Percentiles rank a stretch among this genome's conserved stretches.
Evolutionary conservation across 2,113 vertebrate genomes (phyloP).

Genomic region (Psammodynastes pulverulentus): DNA sequence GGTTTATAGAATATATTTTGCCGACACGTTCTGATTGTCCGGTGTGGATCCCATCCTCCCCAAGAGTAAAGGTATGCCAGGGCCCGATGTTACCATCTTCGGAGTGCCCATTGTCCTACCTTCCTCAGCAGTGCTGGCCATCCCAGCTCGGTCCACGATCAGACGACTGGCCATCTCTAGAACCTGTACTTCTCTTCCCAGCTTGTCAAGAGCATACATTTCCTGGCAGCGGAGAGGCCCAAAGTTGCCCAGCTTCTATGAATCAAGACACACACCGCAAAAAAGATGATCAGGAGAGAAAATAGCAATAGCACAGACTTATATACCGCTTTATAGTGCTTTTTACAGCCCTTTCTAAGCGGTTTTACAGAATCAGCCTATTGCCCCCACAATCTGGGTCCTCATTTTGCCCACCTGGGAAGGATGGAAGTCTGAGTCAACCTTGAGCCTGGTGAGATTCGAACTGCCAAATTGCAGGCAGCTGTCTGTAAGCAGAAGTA

Average conservation of each 20-base stretch:
- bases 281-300: not conserved
- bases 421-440: too few species aligned
- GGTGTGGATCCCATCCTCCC: not conserved
- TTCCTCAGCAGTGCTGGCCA: slow-evolving; percentile 68
- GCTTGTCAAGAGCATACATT: slow-evolving; percentile 89
- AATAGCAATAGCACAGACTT: too few species aligned
- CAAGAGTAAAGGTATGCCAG: not conserved
- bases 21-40: not conserved
- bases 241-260: slow-evolving; percentile 86
- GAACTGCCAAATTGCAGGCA: too few species aligned
- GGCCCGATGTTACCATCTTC: not conserved
- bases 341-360: too few species aligned
- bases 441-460: too few species aligned
- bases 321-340: too few species aligned
- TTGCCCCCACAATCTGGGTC: too few species aligned
- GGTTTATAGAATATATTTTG: not conserved
- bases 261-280: not conserved
- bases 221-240: slow-evolving; percentile 93
- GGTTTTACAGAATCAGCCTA: too few species aligned
- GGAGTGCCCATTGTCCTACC: slow-evolving; percentile 65
- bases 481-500: too few species aligned
- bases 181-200: slow-evolving; percentile 82
- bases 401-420: too few species aligned
- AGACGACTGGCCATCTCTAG: slow-evolving; percentile 79
- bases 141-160: slow-evolving; percentile 64